Percentiles rank a stretch among this genome's conserved stretches.
Conservation (phyloP, 2,888 invertebrate genomes). For the Pantelozetes paolii region DNA sequence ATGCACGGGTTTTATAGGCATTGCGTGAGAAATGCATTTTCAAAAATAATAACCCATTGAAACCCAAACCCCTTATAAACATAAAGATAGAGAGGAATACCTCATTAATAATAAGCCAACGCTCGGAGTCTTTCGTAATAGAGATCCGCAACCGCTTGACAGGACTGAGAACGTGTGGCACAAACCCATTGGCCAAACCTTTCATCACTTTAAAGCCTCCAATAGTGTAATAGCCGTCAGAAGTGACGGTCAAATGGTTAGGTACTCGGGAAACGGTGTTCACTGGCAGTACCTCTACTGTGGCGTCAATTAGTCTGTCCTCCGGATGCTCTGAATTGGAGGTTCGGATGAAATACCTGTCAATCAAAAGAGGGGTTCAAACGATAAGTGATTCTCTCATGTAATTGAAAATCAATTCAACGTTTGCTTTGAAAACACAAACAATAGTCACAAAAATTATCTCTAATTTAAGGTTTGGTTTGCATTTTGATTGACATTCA, state of each 20-base stretch:
- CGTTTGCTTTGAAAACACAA: too few species aligned
- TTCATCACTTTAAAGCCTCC: constrained; percentile 45
- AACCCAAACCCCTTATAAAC: too few species aligned
- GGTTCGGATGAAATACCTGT: constrained; percentile 61
- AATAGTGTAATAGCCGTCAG: constrained; percentile 46
- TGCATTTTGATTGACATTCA: too few species aligned
- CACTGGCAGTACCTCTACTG: constrained; percentile 69
- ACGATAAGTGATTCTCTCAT: too few species aligned
- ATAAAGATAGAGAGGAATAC: too few species aligned
- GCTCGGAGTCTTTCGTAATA: constrained; percentile 72
- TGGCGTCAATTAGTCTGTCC: constrained; percentile 80
- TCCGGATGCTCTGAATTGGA: constrained; percentile 84
- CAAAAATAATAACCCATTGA: too few species aligned
- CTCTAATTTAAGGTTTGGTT: too few species aligned
- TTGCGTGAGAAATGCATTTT: too few species aligned
- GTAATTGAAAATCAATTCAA: too few species aligned
- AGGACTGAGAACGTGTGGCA: constrained; percentile 51
- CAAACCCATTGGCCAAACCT: constrained; percentile 46
- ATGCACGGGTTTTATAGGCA: too few species aligned
- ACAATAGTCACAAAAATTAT: too few species aligned
- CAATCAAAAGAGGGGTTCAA: background rate
- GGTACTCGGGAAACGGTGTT: constrained; percentile 46
- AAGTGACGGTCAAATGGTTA: constrained; percentile 33
- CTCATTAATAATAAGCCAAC: constrained; percentile 89
- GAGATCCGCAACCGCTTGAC: constrained; percentile 69